Evolutionary conservation across 1,140 invertebrate genomes (phyloP).

Genomic region (Eumaeus atala): DNA sequence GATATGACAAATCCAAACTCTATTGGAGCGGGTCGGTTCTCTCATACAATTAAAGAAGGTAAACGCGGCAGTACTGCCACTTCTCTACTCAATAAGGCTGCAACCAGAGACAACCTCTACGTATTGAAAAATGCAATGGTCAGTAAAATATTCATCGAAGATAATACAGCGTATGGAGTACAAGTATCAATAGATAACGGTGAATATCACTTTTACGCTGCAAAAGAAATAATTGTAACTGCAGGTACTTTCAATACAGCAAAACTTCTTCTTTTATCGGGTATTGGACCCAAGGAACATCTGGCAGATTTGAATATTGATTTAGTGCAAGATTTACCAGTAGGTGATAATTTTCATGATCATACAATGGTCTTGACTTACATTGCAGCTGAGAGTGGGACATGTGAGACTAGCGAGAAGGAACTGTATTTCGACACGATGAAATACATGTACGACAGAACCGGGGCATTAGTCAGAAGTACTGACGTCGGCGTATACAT

Average conservation of each 20-base stretch:
- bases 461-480: slow-evolving; percentile 32
- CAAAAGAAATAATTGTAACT: slow-evolving; percentile 74
- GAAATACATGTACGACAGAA: slow-evolving; percentile 44
- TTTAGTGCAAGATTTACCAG: slow-evolving; percentile 77
- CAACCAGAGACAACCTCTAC: slow-evolving; percentile 79
- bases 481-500: slow-evolving; percentile 45
- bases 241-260: slow-evolving; percentile 75
- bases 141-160: slow-evolving; percentile 59
- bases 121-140: slow-evolving; percentile 77
- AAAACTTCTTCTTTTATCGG: slow-evolving; percentile 67
- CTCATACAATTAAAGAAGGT: slow-evolving; percentile 48
- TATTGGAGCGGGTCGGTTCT: slow-evolving; percentile 53
- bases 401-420: slow-evolving; percentile 29
- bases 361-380: slow-evolving; percentile 80
- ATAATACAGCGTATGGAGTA: slow-evolving; percentile 48
- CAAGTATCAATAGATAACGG: slow-evolving; percentile 40
- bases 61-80: slow-evolving; percentile 45
- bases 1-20: slow-evolving; percentile 51
- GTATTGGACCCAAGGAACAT: slow-evolving; percentile 60
- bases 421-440: slow-evolving; percentile 36
- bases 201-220: slow-evolving; percentile 47
- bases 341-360: slow-evolving; percentile 83
- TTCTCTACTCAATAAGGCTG: slow-evolving; percentile 63
- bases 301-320: slow-evolving; percentile 62
- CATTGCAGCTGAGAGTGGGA: slow-evolving; percentile 44